Base-by-base conservation (phyloP, 1,140 invertebrate genomes). In the Drosophila kikkawai region DNA sequence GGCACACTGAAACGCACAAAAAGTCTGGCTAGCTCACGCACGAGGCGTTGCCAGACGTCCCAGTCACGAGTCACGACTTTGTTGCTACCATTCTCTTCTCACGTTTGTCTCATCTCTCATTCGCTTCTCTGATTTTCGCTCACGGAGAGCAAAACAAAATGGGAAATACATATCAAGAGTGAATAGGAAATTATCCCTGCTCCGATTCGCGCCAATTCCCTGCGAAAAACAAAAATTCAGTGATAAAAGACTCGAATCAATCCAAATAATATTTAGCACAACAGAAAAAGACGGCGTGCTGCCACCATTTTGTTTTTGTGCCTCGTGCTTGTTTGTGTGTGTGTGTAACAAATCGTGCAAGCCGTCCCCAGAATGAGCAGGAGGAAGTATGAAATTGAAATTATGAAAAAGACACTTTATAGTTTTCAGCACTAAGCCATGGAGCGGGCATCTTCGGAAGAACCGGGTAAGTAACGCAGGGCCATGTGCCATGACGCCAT, bases 121-220 rank as follows among this genome's bases (percentile, higher is more conserved):
- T 64, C 64, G 32, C 22, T 63, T 63, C 19, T 44, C 11, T 12
- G 7, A 15, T 58, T 58, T 44, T 29, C 32, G n/a, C 41, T 64
- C 48, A 29, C 29, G 47, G 34, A 70, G 67, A 70, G 65, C 67
- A 70, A 68, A 70, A 70, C 67, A 70, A 70, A 70, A 68, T 70
- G 11, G 11, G 64, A 47, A 69, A 68, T 39, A 63, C 48, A 68
- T 68, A 74, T 55, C 19, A 37, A 65, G 45, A 29, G 55, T 59
- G 44, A 74, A 74, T 74, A 42, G 39, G 55, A 71, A 74, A 60
- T 50, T 50, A 42, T 74, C 36, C 67, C 70, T 47, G n/a, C 44
- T 59, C n/a, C 36, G 12, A 71, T 71, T 74, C 70, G 70, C 70
- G 70, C 70, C 70, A 71, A 71, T 39, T 70, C 44, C 44, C 15